These are phyloP conservation scores for Muscicapa adusta DNA, from an alignment of 2,113 vertebrate species.

Conservation along the genomic window DNA sequence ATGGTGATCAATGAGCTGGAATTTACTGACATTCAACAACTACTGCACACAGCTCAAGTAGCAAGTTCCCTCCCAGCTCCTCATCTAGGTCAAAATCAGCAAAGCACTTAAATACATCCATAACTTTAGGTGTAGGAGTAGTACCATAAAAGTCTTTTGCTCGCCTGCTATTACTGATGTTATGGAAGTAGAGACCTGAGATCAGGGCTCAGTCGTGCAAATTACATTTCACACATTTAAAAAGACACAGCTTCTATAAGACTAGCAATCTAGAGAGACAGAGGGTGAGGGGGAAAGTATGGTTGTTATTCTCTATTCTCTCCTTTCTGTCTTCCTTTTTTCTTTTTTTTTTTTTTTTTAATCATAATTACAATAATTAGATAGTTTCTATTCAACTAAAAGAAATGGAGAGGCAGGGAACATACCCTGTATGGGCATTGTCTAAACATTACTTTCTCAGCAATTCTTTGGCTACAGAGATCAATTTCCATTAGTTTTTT, in stretches of 20 bases:
- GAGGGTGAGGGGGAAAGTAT: accelerated
- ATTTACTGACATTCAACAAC: neutral
- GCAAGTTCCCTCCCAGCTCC: neutral
- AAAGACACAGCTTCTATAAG: neutral
- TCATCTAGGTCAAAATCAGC: slow-evolving; percentile 7
- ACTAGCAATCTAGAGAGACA: neutral
- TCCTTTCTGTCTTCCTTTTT: neutral
- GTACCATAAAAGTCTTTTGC: neutral
- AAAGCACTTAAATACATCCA: neutral
- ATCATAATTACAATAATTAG: slow-evolving; percentile 7
- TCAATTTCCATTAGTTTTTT: neutral
- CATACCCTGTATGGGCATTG: accelerated
- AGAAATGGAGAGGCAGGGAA: accelerated
- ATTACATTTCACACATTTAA: neutral
- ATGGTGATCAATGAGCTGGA: slow-evolving; percentile 3
- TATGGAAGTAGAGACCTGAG: neutral
- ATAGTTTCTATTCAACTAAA: neutral
- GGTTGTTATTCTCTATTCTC: neutral
- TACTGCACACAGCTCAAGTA: neutral
- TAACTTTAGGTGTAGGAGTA: neutral
- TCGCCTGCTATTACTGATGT: neutral
- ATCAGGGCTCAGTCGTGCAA: neutral
- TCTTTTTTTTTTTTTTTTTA: neutral
- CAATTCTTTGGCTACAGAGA: neutral
- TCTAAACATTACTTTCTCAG: neutral